Evolutionary conservation across 2,888 invertebrate species (phyloP), one percentile per base, ranked within the genome.

Genomic region (Ornithoptera priamus): DNA sequence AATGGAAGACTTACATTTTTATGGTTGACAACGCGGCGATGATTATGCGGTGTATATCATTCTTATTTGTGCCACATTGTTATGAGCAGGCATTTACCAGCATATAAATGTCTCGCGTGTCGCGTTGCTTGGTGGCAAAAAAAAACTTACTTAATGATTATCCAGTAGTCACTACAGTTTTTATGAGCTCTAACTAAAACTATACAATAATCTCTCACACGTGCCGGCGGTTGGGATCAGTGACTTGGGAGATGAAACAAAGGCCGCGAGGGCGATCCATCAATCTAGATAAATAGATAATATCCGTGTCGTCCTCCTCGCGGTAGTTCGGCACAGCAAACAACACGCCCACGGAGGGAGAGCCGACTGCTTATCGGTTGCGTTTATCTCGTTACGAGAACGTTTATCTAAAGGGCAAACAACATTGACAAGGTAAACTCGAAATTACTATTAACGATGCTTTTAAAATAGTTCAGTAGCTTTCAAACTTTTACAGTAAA

Each of bases 211-310:
- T 66, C 66, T 59, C 50, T 42, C 18, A 39, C 58, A 67, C 62
- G 66, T 60, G 39, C 50, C 62, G 50, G 50, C 18, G 22, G 30
- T 12, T 15, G 57, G 61, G 67, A 70, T 64, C 70, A 61, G 67
- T 67, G 70, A 67, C 67, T 64, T 36, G 36, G 36, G 30, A 50
- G 62, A 58, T 57, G 67, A 70, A 64, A 70, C 70, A 67, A 67
- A 67, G 57, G 30, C 57, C 63, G 70, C 62, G 63, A 42, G 62
- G 53, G 68, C 60, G 53, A 67, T 64, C 60, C 64, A 70, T 70
- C 70, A 63, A 70, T 70, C 70, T 70, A 64, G 70, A 70, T 67
- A 70, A 62, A 70, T 65, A 67, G 70, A 70, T 70, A 70, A 70
- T 39, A 63, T 66, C 63, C 22, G 56, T 61, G 39, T 70, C 57